Evolutionary conservation across 2,113 vertebrate species (phyloP).

Genomic region (Phocoena phocoena): DNA sequence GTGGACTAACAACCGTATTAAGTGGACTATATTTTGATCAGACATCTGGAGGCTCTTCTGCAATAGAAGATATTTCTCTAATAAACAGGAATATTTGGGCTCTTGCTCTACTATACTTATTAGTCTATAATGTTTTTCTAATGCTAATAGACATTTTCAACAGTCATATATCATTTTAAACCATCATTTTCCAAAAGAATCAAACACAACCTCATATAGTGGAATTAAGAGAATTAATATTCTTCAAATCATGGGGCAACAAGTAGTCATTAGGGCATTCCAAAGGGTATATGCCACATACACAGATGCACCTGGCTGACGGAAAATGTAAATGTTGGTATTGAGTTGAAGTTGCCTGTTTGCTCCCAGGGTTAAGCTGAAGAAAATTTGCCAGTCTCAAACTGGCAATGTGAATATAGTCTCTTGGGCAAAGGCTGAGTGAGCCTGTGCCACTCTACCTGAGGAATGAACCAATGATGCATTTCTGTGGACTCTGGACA

Average conservation of each 20-base stretch:
- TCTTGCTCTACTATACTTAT: background rate
- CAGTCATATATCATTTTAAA: conserved; percentile 14
- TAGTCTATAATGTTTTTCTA: background rate
- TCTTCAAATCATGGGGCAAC: background rate
- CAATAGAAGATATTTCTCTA: background rate
- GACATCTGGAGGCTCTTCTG: background rate
- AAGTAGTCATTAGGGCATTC: background rate
- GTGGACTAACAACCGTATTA: background rate
- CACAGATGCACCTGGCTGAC: background rate
- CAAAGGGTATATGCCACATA: background rate
- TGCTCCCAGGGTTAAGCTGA: background rate
- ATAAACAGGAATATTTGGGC: background rate
- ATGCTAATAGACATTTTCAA: background rate
- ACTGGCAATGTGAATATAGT: background rate
- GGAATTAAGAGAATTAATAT: conserved; percentile 21
- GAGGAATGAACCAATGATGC: background rate
- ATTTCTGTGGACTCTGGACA: background rate
- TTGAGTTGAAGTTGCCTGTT: background rate
- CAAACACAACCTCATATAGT: background rate
- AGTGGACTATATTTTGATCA: background rate
- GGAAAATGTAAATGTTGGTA: background rate
- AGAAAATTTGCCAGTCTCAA: background rate
- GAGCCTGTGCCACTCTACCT: background rate
- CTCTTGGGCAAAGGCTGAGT: background rate
- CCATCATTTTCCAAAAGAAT: conserved; percentile 31